A percentile compares a stretch with the other conserved stretches of the same genome.
Conservation (phyloP, 1,140 invertebrate genomes). For the Pseudomyrmex gracilis region DNA sequence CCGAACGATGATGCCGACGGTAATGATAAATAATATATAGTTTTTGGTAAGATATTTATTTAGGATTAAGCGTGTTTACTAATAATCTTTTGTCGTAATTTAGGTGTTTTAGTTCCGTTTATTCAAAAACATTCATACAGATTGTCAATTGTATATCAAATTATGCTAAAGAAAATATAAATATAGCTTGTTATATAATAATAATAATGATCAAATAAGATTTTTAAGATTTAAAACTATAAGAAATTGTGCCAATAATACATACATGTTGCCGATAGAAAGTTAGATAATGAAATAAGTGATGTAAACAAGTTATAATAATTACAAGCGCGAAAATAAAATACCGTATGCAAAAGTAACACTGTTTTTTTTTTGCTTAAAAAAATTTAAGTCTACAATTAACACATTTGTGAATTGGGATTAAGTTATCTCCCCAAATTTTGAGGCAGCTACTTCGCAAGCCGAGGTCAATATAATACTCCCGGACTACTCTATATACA, state of each 20-base stretch:
- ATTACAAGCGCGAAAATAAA: neutral
- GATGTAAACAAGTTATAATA: neutral
- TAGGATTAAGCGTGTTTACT: neutral
- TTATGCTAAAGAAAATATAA: neutral
- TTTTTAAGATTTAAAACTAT: too few relatives aligned
- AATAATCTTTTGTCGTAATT: neutral
- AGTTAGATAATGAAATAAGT: too few relatives aligned
- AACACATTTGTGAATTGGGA: constrained; percentile 16
- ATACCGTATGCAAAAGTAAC: too few relatives aligned
- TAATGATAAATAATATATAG: constrained; percentile 1
- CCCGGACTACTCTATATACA: constrained; percentile 60
- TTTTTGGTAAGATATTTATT: neutral
- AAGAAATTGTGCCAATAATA: too few relatives aligned
- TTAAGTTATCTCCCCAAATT: constrained; percentile 75
- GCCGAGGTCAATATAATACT: constrained; percentile 71
- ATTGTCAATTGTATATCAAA: neutral
- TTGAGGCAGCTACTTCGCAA: constrained; percentile 73
- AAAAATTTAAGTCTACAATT: neutral
- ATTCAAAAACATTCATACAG: neutral
- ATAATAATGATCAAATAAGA: too few relatives aligned
- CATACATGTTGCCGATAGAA: too few relatives aligned
- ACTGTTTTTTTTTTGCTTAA: neutral
- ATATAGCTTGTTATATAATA: neutral
- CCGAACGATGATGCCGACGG: neutral
- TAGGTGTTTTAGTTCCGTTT: neutral